A percentile compares a stretch with the other conserved stretches of the same genome.
Evolutionary conservation across 2,888 invertebrate species (phyloP).

Genomic region (Polymixis lichenea): DNA sequence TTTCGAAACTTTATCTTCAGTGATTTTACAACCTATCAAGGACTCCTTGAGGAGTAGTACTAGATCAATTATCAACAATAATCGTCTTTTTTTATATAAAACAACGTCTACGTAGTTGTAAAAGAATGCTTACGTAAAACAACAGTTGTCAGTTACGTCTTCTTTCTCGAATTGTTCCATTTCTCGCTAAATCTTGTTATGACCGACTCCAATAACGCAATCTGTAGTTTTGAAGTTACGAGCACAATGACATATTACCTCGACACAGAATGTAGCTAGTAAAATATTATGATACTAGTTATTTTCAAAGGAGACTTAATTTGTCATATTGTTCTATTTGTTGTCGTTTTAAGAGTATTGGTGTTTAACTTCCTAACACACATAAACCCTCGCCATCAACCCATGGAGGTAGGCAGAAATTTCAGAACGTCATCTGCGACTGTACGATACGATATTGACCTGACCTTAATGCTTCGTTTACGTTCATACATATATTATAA

Average conservation of each 20-base stretch:
- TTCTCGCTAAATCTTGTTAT: slow-evolving; percentile 47
- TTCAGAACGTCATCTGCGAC: too few species aligned
- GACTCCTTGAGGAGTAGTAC: too few species aligned
- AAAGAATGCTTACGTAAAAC: slow-evolving; percentile 7
- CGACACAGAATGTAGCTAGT: slow-evolving; percentile 44
- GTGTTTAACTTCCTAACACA: not conserved
- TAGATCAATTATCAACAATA: too few species aligned
- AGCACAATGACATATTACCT: slow-evolving; percentile 49
- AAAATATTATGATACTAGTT: slow-evolving; percentile 42
- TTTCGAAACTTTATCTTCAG: too few species aligned
- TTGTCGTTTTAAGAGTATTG: not conserved
- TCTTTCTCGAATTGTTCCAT: slow-evolving; percentile 24
- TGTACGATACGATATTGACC: too few species aligned
- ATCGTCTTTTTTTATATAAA: not conserved
- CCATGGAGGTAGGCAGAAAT: too few species aligned
- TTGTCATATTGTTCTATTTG: slow-evolving; percentile 16
- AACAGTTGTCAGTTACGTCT: not conserved
- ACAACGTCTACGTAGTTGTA: not conserved
- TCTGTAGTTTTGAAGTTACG: slow-evolving; percentile 45
- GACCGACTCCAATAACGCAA: slow-evolving; percentile 45
- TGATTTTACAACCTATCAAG: too few species aligned
- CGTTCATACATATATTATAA: not conserved
- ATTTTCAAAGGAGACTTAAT: slow-evolving; percentile 4
- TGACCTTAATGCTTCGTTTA: too few species aligned
- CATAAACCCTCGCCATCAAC: too few species aligned